Percentiles rank a stretch among this genome's conserved stretches.
Evolutionary conservation across 2,797 vertebrate species (phyloP).

Genomic region (Tamandua tetradactyla): DNA sequence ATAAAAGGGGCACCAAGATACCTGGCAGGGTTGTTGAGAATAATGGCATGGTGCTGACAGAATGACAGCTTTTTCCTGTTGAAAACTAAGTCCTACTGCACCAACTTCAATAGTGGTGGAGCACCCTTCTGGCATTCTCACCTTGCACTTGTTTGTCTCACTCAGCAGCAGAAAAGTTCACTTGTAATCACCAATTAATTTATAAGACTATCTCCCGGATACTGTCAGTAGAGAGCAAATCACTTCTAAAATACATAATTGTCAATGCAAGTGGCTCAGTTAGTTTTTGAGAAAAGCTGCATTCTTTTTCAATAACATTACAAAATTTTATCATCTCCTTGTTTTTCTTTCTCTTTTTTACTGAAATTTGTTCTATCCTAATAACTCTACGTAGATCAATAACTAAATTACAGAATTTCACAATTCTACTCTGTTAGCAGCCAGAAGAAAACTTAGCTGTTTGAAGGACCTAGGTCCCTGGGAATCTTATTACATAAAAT

Average conservation of each 20-base stretch:
- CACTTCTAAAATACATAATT: neutral
- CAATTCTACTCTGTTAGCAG: neutral
- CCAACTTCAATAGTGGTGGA: too few species aligned
- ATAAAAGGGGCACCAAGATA: neutral
- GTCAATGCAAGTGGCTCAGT: neutral
- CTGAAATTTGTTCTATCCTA: neutral
- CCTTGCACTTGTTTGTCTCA: neutral
- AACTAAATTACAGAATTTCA: neutral
- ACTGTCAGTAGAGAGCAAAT: neutral
- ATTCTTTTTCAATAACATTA: neutral
- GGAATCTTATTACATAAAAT: neutral
- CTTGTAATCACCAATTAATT: neutral
- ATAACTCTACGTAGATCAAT: neutral
- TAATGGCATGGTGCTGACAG: neutral
- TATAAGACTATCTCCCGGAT: neutral
- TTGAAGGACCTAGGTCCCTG: neutral
- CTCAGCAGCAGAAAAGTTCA: neutral
- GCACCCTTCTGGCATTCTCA: fast-evolving
- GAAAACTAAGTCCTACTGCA: neutral
- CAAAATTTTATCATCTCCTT: constrained; percentile 4
- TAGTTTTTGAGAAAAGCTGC: neutral
- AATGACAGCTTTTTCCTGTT: neutral
- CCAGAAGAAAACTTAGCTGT: neutral
- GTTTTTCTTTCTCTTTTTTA: neutral
- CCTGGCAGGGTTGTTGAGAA: neutral